phyloP scores from a whole-genome alignment of 2,113 vertebrate species.

The Strix aluco region DNA sequence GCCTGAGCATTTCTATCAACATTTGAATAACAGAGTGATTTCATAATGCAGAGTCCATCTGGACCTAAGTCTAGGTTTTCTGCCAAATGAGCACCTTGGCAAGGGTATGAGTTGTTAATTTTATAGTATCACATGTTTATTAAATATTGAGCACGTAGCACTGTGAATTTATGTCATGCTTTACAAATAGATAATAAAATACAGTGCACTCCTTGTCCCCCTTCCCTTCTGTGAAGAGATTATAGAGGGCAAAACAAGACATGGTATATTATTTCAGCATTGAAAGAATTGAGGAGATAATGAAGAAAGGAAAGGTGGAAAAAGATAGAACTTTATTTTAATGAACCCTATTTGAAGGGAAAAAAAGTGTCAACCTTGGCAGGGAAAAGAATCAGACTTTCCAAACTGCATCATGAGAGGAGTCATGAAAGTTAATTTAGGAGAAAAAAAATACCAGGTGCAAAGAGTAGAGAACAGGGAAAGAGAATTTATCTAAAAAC shows the following conservation, averaged over 20 bases:
- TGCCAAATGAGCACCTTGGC: background rate
- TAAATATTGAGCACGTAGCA: background rate
- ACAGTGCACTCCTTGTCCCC: fast-evolving
- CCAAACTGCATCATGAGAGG: background rate
- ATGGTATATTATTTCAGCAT: background rate
- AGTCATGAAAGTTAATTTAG: background rate
- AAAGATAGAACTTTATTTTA: background rate
- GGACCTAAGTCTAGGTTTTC: background rate
- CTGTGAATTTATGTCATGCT: background rate
- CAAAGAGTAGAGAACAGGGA: background rate
- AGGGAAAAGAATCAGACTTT: background rate
- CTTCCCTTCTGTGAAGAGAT: background rate
- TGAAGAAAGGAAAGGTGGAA: background rate
- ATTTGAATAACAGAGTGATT: background rate
- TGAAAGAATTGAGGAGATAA: background rate
- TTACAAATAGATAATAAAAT: slow-evolving; percentile 3
- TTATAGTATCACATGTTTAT: background rate
- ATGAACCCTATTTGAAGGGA: background rate
- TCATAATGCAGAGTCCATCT: slow-evolving; percentile 7
- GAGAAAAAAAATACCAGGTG: background rate
- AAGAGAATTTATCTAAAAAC: background rate
- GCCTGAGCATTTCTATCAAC: background rate
- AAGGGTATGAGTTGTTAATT: background rate
- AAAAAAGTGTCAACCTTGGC: background rate
- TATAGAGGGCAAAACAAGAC: background rate